A percentile compares a stretch with the other conserved stretches of the same genome.
phyloP scores from a whole-genome alignment of 2,888 invertebrate genomes.

The Ephialtes manifestator region DNA sequence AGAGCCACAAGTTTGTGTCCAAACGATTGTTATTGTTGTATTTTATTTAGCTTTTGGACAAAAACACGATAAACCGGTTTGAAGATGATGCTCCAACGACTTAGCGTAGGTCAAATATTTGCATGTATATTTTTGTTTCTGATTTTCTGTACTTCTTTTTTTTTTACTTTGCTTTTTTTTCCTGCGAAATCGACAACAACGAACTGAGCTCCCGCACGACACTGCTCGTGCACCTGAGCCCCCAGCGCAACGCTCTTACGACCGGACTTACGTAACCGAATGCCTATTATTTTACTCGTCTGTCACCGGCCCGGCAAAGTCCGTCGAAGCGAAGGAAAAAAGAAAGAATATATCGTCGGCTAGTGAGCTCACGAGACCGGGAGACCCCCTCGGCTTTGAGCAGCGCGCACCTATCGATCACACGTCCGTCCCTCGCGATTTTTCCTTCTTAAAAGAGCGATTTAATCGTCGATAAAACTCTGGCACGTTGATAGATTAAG shows the following conservation, averaged over 20 bases:
- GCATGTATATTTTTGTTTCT: not conserved
- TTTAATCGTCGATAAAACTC: constrained; percentile 39
- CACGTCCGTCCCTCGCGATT: constrained; percentile 24
- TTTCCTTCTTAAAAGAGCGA: not conserved
- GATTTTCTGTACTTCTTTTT: not conserved
- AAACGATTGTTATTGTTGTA: not conserved
- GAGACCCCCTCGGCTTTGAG: constrained; percentile 32
- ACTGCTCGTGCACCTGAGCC: constrained; percentile 55
- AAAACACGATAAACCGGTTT: constrained; percentile 32
- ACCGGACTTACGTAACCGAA: constrained; percentile 77
- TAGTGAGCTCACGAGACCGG: not conserved
- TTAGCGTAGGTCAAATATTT: not conserved
- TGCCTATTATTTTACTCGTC: constrained; percentile 80
- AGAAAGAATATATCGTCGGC: constrained; percentile 19
- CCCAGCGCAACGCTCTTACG: constrained; percentile 62
- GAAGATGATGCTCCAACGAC: not conserved
- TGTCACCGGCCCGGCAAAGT: constrained; percentile 76
- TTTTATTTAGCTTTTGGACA: not conserved
- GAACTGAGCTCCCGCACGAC: not conserved
- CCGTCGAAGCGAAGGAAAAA: constrained; percentile 67
- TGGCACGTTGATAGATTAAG: constrained; percentile 40
- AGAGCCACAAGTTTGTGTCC: not conserved
- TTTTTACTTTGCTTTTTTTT: constrained; percentile 22
- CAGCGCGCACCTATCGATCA: constrained; percentile 59
- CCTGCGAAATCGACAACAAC: constrained; percentile 7